These are phyloP conservation scores for Marasmarcha lunaedactyla DNA, from an alignment of 2,888 invertebrate species.

Conservation along the genomic window DNA sequence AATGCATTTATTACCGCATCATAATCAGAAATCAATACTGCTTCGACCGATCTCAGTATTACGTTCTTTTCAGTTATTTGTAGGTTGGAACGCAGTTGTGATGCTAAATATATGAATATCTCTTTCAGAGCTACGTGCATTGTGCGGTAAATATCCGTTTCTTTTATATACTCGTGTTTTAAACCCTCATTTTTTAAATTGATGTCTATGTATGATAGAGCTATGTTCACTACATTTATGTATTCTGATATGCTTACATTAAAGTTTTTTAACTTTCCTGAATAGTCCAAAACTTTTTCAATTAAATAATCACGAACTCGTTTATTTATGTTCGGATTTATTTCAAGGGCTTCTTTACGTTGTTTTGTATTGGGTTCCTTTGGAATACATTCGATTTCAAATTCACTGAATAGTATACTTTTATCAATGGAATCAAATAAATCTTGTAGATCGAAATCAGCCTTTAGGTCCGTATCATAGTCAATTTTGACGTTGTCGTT, in stretches of 20 bases:
- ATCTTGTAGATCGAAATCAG: slow-evolving; percentile 23
- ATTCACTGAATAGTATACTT: slow-evolving; percentile 44
- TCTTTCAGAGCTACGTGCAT: slow-evolving; percentile 24
- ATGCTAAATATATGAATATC: slow-evolving; percentile 26
- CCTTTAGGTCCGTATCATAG: slow-evolving; percentile 2
- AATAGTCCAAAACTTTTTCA: slow-evolving; percentile 16
- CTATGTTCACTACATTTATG: slow-evolving; percentile 25
- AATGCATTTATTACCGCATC: slow-evolving; percentile 22
- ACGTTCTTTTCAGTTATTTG: slow-evolving; percentile 29
- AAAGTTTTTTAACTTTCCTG: slow-evolving; percentile 18
- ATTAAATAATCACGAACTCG: slow-evolving; percentile 18
- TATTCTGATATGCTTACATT: slow-evolving; percentile 22
- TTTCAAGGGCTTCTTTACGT: slow-evolving; percentile 14
- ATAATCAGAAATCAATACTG: slow-evolving; percentile 31
- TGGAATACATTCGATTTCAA: slow-evolving; percentile 29
- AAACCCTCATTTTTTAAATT: slow-evolving; percentile 27
- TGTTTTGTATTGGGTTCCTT: slow-evolving; percentile 6
- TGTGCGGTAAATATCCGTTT: slow-evolving; percentile 20
- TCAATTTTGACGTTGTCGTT: slow-evolving; percentile 33
- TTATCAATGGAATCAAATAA: slow-evolving; percentile 38
- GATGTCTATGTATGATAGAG: slow-evolving; percentile 31
- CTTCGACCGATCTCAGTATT: slow-evolving; percentile 26
- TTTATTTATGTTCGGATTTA: slow-evolving; percentile 23
- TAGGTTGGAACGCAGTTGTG: slow-evolving; percentile 24
- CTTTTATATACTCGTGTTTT: slow-evolving; percentile 21